Base-by-base conservation (phyloP, 2,113 vertebrate genomes). In the Thamnaconus septentrionalis region DNA sequence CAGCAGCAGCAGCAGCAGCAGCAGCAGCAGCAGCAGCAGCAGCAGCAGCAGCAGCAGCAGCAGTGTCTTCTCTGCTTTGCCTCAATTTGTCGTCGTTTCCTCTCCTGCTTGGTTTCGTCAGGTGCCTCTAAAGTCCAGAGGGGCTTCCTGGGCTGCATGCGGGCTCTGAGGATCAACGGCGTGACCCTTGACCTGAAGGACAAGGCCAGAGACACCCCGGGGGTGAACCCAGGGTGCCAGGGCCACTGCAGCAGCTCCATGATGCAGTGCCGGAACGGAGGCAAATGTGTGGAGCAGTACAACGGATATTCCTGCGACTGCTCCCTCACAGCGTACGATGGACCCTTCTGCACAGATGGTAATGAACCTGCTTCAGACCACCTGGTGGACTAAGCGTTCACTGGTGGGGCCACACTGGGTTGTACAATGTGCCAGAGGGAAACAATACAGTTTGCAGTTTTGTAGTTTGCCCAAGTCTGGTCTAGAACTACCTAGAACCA, bases 91-190 rank as follows among this genome's bases (percentile, higher is more conserved):
- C 7, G 59, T 53, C 1, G 2, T 42, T 6, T 57, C n/a, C 53
- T n/a, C 4, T 31, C 18, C 18, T 31, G 18, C 18, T 31, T 31
- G 18, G 18, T 61, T 0, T 39, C 7, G 3, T 3, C 85, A 98
- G 97, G 97, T 61, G 95, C 96, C 1, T 96, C 95, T 0, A 93
- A 95, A 5, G 96, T 94, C 41, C 95, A 98, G 81, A 92, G 92
- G 41, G 95, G 96, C 6, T 96, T 98, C 84, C 90, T 98, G 7
- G 97, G 97, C 40, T 99, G 97, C 74, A 96, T 99, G 67, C 94
- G 95, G 3, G 94, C 95, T 0, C 85, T 99, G 56, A 92, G 91
- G 83, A 93, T 99, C 89, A 98, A 97, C 0, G 96, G 96, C 0
- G 83, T 95, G 55, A 95, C 93, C 0, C 88, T 97, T 77, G 95